Evolutionary conservation across 2,113 vertebrate species (phyloP).

Genomic region (Colinus virginianus): DNA sequence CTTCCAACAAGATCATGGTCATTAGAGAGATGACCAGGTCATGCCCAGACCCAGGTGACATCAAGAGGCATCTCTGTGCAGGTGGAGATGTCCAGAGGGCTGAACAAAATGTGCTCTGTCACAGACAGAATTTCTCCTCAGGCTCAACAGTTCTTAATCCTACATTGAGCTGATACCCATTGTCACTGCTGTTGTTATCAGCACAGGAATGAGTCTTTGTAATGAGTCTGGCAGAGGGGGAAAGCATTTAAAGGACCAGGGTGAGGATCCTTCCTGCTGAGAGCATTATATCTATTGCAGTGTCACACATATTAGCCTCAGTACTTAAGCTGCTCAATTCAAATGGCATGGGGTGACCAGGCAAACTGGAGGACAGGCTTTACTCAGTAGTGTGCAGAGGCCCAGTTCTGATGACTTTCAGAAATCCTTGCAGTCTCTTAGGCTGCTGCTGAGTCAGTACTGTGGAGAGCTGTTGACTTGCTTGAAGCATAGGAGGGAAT

Average conservation of each 20-base stretch:
- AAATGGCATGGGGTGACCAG: background rate
- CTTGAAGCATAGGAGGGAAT: background rate
- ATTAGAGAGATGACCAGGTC: background rate
- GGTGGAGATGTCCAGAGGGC: background rate
- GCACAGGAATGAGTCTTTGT: background rate
- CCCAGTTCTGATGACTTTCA: slow-evolving; percentile 19
- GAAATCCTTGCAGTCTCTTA: background rate
- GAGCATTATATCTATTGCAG: background rate
- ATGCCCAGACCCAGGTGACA: background rate
- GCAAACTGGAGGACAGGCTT: background rate
- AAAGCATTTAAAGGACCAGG: background rate
- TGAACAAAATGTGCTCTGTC: background rate
- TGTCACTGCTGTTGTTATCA: background rate
- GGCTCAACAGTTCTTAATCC: background rate
- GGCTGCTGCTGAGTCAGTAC: background rate
- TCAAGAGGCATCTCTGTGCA: background rate
- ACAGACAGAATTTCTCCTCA: background rate
- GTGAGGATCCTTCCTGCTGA: background rate
- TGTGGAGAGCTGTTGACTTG: background rate
- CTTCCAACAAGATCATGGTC: background rate
- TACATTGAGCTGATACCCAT: background rate
- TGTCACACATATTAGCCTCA: background rate
- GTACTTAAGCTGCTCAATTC: background rate
- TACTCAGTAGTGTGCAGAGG: background rate
- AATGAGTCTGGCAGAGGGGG: background rate